A percentile compares a stretch with the other conserved stretches of the same genome.
phyloP scores from a whole-genome alignment of 2,797 vertebrate species.

The Echiichthys vipera region DNA sequence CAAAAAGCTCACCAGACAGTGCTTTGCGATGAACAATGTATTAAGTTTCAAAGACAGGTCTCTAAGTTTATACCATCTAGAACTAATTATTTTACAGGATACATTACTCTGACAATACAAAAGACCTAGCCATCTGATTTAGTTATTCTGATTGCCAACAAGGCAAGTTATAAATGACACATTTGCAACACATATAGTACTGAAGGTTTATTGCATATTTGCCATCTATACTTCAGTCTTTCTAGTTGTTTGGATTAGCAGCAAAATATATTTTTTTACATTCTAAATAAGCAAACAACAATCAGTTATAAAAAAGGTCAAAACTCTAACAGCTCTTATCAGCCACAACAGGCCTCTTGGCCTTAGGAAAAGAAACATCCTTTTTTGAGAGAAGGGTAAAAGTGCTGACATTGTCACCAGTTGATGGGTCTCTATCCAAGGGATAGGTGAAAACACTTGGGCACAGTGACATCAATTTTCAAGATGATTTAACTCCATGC shows the following conservation, averaged over 20 bases:
- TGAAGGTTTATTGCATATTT: constrained; percentile 13
- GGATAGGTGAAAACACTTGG: constrained; percentile 88
- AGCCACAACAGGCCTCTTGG: constrained; percentile 58
- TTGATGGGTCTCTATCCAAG: constrained; percentile 86
- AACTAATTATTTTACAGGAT: constrained; percentile 34
- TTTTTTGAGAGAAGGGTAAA: constrained; percentile 83
- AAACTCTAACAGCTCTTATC: constrained; percentile 61
- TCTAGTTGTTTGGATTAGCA: constrained; percentile 13
- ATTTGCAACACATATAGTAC: constrained; percentile 1
- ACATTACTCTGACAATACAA: neutral
- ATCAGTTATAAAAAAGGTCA: constrained; percentile 21
- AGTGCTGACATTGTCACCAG: constrained; percentile 89
- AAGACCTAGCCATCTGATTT: neutral
- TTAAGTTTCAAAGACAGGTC: constrained; percentile 67
- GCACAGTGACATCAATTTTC: constrained; percentile 90
- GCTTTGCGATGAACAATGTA: constrained; percentile 63
- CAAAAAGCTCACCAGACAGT: constrained; percentile 75
- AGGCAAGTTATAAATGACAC: neutral
- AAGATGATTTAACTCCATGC: constrained; percentile 89
- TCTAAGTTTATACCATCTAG: constrained; percentile 42
- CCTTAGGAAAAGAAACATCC: constrained; percentile 61
- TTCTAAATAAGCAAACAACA: constrained; percentile 27
- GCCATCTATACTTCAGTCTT: neutral
- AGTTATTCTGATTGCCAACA: constrained; percentile 4
- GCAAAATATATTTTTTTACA: constrained; percentile 3